These are phyloP conservation scores for Heliconius ismenius DNA, from an alignment of 2,888 invertebrate species.

Conservation along the genomic window DNA sequence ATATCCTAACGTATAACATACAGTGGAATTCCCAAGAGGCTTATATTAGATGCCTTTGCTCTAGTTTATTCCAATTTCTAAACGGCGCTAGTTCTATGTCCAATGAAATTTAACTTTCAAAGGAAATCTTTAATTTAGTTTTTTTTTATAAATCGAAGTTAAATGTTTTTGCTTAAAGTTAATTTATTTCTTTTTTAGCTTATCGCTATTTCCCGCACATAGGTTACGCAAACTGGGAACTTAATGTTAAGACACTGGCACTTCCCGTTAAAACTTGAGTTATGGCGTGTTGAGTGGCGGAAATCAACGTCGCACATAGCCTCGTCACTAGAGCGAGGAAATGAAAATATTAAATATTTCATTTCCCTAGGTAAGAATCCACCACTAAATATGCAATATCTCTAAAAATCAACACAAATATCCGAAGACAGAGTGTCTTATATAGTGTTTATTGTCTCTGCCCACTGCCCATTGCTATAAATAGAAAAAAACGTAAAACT, in stretches of 20 bases:
- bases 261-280: too few relatives aligned
- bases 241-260: too few relatives aligned
- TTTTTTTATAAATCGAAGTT: not conserved
- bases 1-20: slow-evolving; percentile 8
- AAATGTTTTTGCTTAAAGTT: not conserved
- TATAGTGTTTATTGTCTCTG: not conserved
- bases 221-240: too few relatives aligned
- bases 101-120: not conserved
- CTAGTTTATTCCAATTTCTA: slow-evolving; percentile 15
- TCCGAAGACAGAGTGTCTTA: not conserved
- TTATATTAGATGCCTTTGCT: slow-evolving; percentile 18
- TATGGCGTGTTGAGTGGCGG: too few relatives aligned
- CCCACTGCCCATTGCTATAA: not conserved
- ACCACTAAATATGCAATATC: too few relatives aligned
- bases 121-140: not conserved
- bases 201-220: too few relatives aligned
- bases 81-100: not conserved
- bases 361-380: not conserved
- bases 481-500: not conserved
- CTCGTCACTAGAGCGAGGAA: not conserved
- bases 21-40: slow-evolving; percentile 10
- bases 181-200: not conserved
- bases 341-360: not conserved
- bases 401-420: too few relatives aligned
- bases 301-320: not conserved